Percentiles rank a stretch among this genome's conserved stretches.
These are phyloP conservation scores for Telmatherina bonti DNA, from an alignment of 2,797 vertebrate species.

Conservation along the genomic window DNA sequence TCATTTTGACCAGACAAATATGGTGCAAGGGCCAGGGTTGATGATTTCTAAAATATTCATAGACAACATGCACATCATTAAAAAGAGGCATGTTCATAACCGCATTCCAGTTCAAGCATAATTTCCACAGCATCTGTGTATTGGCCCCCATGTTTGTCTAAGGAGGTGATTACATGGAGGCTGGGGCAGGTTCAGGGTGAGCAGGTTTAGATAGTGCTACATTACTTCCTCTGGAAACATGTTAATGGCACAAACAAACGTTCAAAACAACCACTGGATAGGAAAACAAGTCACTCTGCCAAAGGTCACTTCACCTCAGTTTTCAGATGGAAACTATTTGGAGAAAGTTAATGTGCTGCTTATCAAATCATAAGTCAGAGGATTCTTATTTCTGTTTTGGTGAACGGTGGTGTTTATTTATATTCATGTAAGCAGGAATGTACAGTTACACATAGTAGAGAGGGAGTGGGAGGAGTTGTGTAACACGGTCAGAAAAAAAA, in stretches of 20 bases:
- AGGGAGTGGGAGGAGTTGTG: constrained; percentile 35
- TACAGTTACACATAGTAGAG: constrained; percentile 16
- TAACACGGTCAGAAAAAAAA: constrained; percentile 34
- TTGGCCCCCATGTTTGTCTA: constrained; percentile 63
- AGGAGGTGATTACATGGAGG: constrained; percentile 69
- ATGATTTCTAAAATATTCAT: background rate
- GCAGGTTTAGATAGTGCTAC: constrained; percentile 76
- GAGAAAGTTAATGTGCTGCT: constrained; percentile 19
- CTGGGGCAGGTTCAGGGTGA: constrained; percentile 63
- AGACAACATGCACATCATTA: constrained; percentile 9
- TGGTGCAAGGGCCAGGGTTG: background rate
- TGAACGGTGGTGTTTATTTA: constrained; percentile 30
- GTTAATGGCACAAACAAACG: constrained; percentile 71
- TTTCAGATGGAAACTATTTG: constrained; percentile 48
- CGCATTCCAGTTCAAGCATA: constrained; percentile 1
- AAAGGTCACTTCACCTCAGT: constrained; percentile 46
- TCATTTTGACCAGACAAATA: constrained; percentile 8
- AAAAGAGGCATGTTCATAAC: background rate
- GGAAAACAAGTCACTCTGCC: constrained; percentile 55
- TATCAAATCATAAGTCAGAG: constrained; percentile 30
- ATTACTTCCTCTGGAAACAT: constrained; percentile 77
- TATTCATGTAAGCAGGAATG: constrained; percentile 17
- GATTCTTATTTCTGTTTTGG: constrained; percentile 21
- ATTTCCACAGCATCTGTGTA: constrained; percentile 39
- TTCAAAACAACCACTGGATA: constrained; percentile 61